Evolutionary conservation across 53 echinoderm and acorn worm genomes (phyloP).

Genomic region (Henricia sp.): DNA sequence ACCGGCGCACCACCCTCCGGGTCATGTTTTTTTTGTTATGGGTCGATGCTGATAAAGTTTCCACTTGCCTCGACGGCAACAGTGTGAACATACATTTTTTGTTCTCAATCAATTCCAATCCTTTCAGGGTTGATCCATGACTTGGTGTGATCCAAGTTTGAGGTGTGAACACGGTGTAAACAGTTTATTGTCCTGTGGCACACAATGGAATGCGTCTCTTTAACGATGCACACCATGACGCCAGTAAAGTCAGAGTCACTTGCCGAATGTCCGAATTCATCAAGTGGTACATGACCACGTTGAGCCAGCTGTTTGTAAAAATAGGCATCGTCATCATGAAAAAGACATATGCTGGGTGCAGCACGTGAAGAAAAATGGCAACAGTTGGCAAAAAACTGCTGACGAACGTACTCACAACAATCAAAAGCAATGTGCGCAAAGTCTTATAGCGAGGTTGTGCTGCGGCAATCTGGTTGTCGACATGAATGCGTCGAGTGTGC

Average conservation of each 20-base stretch:
- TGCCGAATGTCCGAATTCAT: conserved; percentile 27
- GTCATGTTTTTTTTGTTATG: too few relatives aligned
- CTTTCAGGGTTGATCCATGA: too few relatives aligned
- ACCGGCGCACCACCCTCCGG: too few relatives aligned
- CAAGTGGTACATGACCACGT: conserved; percentile 38
- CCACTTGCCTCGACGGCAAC: too few relatives aligned
- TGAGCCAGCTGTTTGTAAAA: conserved; percentile 32
- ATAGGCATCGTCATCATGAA: background rate
- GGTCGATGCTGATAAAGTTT: too few relatives aligned
- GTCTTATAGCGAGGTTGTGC: conserved; percentile 35
- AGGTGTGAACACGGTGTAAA: too few relatives aligned
- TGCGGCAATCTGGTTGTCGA: conserved; percentile 1
- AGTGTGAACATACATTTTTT: too few relatives aligned
- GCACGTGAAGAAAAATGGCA: background rate
- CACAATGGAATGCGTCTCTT: background rate
- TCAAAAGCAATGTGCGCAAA: conserved; percentile 8
- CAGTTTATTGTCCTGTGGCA: too few relatives aligned
- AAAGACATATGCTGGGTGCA: background rate
- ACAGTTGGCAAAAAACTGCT: background rate
- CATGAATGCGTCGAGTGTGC: conserved; percentile 27
- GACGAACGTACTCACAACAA: conserved; percentile 24
- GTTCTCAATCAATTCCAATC: too few relatives aligned
- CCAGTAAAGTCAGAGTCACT: background rate
- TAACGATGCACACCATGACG: background rate
- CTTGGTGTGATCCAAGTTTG: too few relatives aligned